phyloP scores from a whole-genome alignment of 2,797 vertebrate genomes.

The Coendou prehensilis region DNA sequence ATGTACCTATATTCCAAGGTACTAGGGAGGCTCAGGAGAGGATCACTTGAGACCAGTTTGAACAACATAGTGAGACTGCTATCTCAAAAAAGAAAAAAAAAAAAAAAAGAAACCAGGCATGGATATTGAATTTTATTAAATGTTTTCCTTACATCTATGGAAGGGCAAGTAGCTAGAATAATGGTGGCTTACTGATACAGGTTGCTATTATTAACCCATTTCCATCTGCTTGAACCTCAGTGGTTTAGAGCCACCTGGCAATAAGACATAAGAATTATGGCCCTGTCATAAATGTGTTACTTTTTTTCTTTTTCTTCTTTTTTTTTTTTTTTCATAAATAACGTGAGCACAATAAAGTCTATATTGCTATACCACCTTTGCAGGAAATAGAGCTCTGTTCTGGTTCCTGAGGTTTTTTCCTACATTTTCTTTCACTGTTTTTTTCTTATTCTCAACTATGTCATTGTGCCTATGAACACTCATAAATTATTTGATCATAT shows the following conservation, averaged over 20 bases:
- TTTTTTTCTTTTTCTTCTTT: too few relatives aligned
- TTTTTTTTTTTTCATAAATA: not conserved
- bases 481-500: not conserved
- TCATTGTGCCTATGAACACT: not conserved
- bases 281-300: not conserved
- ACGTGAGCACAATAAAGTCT: not conserved
- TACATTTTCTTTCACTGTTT: not conserved
- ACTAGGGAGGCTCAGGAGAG: not conserved
- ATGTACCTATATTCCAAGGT: not conserved
- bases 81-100: not conserved
- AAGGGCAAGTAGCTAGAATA: not conserved
- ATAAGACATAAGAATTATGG: not conserved
- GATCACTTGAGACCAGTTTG: not conserved
- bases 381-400: not conserved
- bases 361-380: not conserved
- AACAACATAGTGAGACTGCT: not conserved
- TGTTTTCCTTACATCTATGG: not conserved
- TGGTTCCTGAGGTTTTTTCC: not conserved
- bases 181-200: not conserved
- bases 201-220: not conserved
- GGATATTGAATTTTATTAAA: not conserved
- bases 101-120: not conserved
- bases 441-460: conserved; percentile 37
- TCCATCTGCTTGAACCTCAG: not conserved
- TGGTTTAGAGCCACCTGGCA: not conserved